Evolutionary conservation across 53 echinoderm and acorn worm genomes (phyloP), one percentile per base, ranked within the genome.

Genomic region (Crossaster papposus): DNA sequence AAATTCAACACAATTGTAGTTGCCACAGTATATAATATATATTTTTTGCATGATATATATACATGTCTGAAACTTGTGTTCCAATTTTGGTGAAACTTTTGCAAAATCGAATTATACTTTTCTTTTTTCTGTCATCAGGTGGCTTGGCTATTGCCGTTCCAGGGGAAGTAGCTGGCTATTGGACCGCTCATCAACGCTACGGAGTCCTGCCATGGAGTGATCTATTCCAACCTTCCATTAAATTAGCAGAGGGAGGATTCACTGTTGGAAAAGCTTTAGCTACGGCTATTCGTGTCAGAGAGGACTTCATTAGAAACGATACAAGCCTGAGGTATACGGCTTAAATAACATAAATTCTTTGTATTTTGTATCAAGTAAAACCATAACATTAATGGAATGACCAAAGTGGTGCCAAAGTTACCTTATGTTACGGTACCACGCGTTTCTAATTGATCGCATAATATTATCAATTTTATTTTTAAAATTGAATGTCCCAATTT

Each of bases 71-170:
- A n/a, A 58, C 15, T 58, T 58, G 12, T 20, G 6, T 0, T 58
- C 2, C 3, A 4, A 58, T 3, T 58, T 18, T 20, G 17, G 58
- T 14, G 58, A 15, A 58, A 8, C 58, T n/a, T 2, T 58, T 8
- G 44, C 44, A 44, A 9, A 58, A 58, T 58, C 58, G 22, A 15
- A 58, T 58, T 18, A 11, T 18, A 3, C 2, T n/a, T n/a, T n/a
- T n/a, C 17, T 20, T 58, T 58, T 20, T 20, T 20, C 58, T 58
- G 58, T 22, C 30, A 18, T 30, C 34, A 95, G 95, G 95, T n/a
- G 93, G 92, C 0, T 77, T 94, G 15, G 91, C 95, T 1, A 90
- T 95, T 28, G 95, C 77, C 22, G 94, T 95, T 20, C 95, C 95
- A 7, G 94, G 95, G 7, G 95, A 95, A 62, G 65, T 95, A 36